phyloP scores from a whole-genome alignment of 2,888 invertebrate genomes.

The Nomada lathburiana region DNA sequence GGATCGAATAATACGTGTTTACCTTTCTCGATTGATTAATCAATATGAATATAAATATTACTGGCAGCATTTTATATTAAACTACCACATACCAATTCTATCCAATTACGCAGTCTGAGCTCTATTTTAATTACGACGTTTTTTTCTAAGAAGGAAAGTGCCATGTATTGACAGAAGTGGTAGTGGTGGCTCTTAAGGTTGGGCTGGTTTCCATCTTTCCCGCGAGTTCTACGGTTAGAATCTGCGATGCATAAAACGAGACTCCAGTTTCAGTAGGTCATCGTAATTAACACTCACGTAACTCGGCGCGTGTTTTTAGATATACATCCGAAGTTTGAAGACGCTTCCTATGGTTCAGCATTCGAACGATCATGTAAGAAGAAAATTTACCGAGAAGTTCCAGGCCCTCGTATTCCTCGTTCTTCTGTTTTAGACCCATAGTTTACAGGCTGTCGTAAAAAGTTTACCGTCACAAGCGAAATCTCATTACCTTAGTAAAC shows the following conservation, averaged over 20 bases:
- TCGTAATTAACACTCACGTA: constrained; percentile 42
- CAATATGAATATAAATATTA: too few species aligned
- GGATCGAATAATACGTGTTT: too few species aligned
- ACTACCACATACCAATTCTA: background rate
- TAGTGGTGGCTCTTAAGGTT: background rate
- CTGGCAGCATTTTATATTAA: too few species aligned
- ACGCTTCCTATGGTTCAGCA: constrained; percentile 1
- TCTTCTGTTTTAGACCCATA: background rate
- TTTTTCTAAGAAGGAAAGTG: constrained; percentile 5
- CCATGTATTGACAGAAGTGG: constrained; percentile 8
- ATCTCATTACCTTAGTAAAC: background rate
- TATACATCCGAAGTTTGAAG: background rate
- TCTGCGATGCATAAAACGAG: constrained; percentile 36
- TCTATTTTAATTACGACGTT: constrained; percentile 4
- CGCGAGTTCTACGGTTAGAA: background rate
- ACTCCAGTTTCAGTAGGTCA: constrained; percentile 21
- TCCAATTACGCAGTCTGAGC: background rate
- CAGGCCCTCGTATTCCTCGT: background rate
- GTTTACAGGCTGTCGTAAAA: background rate
- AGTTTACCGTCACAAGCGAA: constrained; percentile 5
- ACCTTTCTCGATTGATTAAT: background rate
- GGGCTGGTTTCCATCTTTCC: constrained; percentile 12
- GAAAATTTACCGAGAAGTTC: constrained; percentile 11
- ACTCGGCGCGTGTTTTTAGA: constrained; percentile 3
- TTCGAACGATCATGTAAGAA: background rate